phyloP scores from a whole-genome alignment of 2,113 vertebrate genomes.

The Nesogale talazaci region DNA sequence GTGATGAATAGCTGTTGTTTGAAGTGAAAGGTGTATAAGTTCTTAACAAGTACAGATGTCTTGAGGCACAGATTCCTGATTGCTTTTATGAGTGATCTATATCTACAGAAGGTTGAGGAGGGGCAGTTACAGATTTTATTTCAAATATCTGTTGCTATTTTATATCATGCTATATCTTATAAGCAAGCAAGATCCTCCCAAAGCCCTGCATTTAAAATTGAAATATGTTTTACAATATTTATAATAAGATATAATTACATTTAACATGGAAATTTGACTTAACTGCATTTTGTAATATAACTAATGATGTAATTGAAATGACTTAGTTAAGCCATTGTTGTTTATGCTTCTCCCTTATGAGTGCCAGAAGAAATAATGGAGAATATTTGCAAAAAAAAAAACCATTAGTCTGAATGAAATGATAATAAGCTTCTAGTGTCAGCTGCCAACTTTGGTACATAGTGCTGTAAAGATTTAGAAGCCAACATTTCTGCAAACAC shows the following conservation, averaged over 20 bases:
- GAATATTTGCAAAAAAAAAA: not conserved
- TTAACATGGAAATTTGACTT: conserved; percentile 14
- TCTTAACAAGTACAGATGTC: not conserved
- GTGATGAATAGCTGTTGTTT: not conserved
- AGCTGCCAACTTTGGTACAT: not conserved
- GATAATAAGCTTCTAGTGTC: not conserved
- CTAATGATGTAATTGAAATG: conserved; percentile 34
- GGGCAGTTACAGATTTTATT: conserved; percentile 35
- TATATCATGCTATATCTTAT: not conserved
- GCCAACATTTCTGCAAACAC: conserved; percentile 20
- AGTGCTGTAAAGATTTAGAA: not conserved
- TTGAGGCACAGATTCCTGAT: not conserved
- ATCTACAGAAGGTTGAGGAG: not conserved
- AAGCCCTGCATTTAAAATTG: not conserved
- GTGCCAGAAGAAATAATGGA: not conserved
- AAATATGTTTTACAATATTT: conserved; percentile 31
- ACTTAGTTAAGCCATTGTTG: not conserved
- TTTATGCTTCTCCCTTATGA: conserved; percentile 20
- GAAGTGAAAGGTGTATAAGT: not conserved
- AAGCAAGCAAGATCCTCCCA: not conserved
- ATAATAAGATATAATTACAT: conserved; percentile 49
- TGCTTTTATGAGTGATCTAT: not conserved
- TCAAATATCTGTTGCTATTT: conserved; percentile 1
- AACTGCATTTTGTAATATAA: conserved; percentile 17
- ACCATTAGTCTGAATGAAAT: not conserved